These are phyloP conservation scores for Hipposideros armiger DNA, from an alignment of 2,113 vertebrate species.

Conservation along the genomic window DNA sequence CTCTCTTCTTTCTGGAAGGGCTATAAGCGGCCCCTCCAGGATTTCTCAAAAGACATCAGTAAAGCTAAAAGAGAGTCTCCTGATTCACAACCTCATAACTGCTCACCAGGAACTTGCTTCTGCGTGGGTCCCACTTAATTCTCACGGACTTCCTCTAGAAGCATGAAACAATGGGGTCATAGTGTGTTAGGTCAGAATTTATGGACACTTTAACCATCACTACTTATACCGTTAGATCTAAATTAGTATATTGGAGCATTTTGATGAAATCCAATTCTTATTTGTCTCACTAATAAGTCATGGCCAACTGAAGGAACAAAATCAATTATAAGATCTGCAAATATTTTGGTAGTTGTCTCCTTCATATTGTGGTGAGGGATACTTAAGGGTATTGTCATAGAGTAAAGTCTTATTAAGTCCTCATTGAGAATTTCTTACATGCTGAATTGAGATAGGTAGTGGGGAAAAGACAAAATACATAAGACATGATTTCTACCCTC, in stretches of 20 bases:
- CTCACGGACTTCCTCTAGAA: background rate
- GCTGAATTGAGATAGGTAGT: slow-evolving; percentile 5
- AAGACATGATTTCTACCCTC: background rate
- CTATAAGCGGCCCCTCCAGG: background rate
- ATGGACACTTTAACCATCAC: background rate
- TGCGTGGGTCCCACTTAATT: background rate
- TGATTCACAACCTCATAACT: background rate
- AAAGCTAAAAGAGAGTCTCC: background rate
- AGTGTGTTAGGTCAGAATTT: background rate
- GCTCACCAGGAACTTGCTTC: background rate
- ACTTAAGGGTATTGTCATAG: background rate
- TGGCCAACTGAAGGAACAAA: background rate
- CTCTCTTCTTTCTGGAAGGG: background rate
- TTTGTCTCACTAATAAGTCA: background rate
- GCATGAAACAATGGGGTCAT: background rate
- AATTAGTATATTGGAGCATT: background rate
- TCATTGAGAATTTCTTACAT: background rate
- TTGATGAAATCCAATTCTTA: background rate
- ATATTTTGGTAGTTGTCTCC: background rate
- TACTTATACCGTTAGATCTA: background rate
- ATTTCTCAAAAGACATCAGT: background rate
- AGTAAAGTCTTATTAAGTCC: background rate
- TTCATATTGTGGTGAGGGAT: background rate
- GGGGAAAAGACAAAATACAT: background rate
- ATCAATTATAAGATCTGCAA: background rate